Evolutionary conservation across 2,888 invertebrate species (phyloP).

Genomic region (Drosophila paramelanica): DNA sequence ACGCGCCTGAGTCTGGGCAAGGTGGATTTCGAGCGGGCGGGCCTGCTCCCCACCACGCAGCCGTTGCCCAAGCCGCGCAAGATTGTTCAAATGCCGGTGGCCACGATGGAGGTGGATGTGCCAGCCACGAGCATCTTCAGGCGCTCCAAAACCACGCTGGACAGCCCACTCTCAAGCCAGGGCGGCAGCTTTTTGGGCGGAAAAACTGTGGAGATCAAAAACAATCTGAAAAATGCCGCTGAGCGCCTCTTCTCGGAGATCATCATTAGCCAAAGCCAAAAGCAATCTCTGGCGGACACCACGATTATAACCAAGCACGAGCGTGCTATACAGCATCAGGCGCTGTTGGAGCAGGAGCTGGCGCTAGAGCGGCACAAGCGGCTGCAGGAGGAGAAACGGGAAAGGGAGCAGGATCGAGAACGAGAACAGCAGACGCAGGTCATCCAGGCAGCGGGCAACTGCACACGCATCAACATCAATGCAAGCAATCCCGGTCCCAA

Average conservation of each 20-base stretch:
- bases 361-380: conserved; percentile 51
- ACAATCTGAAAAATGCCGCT: conserved; percentile 84
- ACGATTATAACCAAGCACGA: conserved; percentile 82
- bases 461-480: conserved; percentile 81
- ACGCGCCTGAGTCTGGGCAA: conserved; percentile 80
- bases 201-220: conserved; percentile 83
- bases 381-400: conserved; percentile 29
- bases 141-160: conserved; percentile 83
- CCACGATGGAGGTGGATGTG: conserved; percentile 79
- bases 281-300: conserved; percentile 62
- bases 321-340: conserved; percentile 77
- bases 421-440: conserved; percentile 42
- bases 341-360: conserved; percentile 70
- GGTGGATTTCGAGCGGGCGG: conserved; percentile 78
- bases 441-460: conserved; percentile 70
- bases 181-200: conserved; percentile 68
- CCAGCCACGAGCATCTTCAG: conserved; percentile 75
- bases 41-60: conserved; percentile 73
- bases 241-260: conserved; percentile 85
- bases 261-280: conserved; percentile 82
- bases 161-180: conserved; percentile 43
- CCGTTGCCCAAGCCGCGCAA: conserved; percentile 81
- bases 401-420: conserved; percentile 19
- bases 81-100: conserved; percentile 81
- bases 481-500: conserved; percentile 18